A percentile compares a stretch with the other conserved stretches of the same genome.
Conservation (phyloP, 2,888 invertebrate species). For the Palloptera scutellata region DNA sequence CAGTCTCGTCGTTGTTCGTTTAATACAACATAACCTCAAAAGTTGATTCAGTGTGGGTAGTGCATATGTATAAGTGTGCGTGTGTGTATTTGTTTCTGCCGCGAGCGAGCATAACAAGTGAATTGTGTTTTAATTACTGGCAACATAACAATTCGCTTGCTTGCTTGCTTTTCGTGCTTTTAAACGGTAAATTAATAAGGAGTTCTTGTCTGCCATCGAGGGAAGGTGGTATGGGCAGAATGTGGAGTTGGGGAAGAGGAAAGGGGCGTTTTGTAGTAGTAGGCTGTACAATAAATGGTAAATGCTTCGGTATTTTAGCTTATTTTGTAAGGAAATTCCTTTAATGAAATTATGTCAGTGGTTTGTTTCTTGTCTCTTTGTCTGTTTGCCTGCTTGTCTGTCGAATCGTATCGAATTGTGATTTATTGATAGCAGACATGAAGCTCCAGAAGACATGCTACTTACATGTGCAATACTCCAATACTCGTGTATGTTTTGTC, state of each 20-base stretch:
- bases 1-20: not conserved
- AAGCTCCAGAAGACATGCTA: not conserved
- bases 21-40: conserved; percentile 17
- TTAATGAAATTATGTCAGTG: conserved; percentile 31
- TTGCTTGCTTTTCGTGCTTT: not conserved
- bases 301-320: too few relatives aligned
- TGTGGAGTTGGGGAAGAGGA: too few relatives aligned
- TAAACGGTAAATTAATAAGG: conserved; percentile 2
- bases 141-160: conserved; percentile 19
- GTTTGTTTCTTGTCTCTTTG: conserved; percentile 19
- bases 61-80: too few relatives aligned
- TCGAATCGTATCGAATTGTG: conserved; percentile 10
- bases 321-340: not conserved
- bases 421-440: conserved; percentile 29
- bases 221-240: too few relatives aligned
- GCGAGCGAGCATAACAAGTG: conserved; percentile 23
- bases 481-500: too few relatives aligned
- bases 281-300: too few relatives aligned
- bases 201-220: not conserved
- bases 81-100: not conserved
- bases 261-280: too few relatives aligned
- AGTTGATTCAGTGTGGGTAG: not conserved
- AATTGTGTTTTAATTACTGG: conserved; percentile 30
- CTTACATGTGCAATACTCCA: too few relatives aligned
- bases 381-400: not conserved